These are phyloP conservation scores for Lithophane socia DNA, from an alignment of 2,888 invertebrate species.

Conservation along the genomic window DNA sequence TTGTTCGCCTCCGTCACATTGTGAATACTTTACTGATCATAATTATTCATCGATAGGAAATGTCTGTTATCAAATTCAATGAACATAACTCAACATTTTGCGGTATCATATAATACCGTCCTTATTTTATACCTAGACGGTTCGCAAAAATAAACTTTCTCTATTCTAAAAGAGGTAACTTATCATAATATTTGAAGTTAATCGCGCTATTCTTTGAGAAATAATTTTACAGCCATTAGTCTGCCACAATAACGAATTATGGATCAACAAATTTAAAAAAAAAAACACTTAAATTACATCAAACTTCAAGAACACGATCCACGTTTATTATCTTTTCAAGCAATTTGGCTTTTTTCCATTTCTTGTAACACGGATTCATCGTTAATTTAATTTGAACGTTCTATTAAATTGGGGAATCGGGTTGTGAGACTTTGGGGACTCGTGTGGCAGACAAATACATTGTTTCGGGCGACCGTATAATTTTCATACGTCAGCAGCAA, in stretches of 20 bases:
- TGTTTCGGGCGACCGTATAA: slow-evolving; percentile 55
- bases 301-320: slow-evolving; percentile 39
- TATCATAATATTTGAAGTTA: slow-evolving; percentile 31
- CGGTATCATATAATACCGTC: slow-evolving; percentile 19
- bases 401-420: slow-evolving; percentile 47
- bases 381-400: slow-evolving; percentile 57
- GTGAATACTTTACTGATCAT: slow-evolving; percentile 33
- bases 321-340: slow-evolving; percentile 45
- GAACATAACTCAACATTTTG: slow-evolving; percentile 6
- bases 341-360: slow-evolving; percentile 57
- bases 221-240: slow-evolving; percentile 41
- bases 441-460: slow-evolving; percentile 37
- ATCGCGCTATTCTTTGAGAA: slow-evolving; percentile 32
- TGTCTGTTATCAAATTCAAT: slow-evolving; percentile 18
- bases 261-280: slow-evolving; percentile 31
- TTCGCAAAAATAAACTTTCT: slow-evolving; percentile 15
- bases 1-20: slow-evolving; percentile 47
- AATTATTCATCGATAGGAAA: slow-evolving; percentile 33
- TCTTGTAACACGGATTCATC: slow-evolving; percentile 40
- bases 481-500: slow-evolving; percentile 65
- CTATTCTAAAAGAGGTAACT: slow-evolving; percentile 16
- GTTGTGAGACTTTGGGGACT: slow-evolving; percentile 36
- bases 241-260: slow-evolving; percentile 52
- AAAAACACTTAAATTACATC: slow-evolving; percentile 39
- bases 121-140: slow-evolving; percentile 26